Evolutionary conservation across 1,140 invertebrate species (phyloP).

Genomic region (Theocolax elegans): DNA sequence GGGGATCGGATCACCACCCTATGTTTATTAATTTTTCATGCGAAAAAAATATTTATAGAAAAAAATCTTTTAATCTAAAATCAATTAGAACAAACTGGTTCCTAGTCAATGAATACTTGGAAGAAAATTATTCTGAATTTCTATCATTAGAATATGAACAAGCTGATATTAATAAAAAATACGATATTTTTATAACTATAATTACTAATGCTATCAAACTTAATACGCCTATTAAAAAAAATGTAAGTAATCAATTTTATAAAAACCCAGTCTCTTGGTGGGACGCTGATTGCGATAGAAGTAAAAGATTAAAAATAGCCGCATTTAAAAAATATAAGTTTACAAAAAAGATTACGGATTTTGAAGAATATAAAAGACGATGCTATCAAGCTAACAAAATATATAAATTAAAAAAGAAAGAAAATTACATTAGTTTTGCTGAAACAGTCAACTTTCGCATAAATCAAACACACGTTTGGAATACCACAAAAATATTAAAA

Average conservation of each 20-base stretch:
- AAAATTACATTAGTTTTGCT: slow-evolving; percentile 3
- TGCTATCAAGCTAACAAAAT: too few relatives aligned
- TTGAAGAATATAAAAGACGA: too few relatives aligned
- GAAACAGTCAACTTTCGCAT: not conserved
- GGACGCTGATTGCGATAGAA: slow-evolving; percentile 29
- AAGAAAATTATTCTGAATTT: too few relatives aligned
- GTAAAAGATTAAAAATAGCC: not conserved
- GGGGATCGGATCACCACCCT: slow-evolving; percentile 54
- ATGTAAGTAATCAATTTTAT: too few relatives aligned
- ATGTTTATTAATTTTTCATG: slow-evolving; percentile 45
- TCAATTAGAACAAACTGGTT: slow-evolving; percentile 14
- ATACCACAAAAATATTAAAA: too few relatives aligned
- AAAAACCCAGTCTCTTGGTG: slow-evolving; percentile 17
- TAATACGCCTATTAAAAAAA: too few relatives aligned
- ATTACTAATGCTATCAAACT: too few relatives aligned
- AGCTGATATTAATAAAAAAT: too few relatives aligned
- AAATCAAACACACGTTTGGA: too few relatives aligned
- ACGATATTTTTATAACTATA: too few relatives aligned
- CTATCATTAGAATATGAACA: too few relatives aligned
- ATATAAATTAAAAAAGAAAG: not conserved
- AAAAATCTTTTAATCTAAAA: slow-evolving; percentile 25
- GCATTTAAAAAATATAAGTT: not conserved
- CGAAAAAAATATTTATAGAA: slow-evolving; percentile 33
- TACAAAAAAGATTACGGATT: too few relatives aligned
- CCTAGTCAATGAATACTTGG: not conserved